Evolutionary conservation across 2,113 vertebrate species (phyloP).

Genomic region (Cyphomyrus plagiostoma): DNA sequence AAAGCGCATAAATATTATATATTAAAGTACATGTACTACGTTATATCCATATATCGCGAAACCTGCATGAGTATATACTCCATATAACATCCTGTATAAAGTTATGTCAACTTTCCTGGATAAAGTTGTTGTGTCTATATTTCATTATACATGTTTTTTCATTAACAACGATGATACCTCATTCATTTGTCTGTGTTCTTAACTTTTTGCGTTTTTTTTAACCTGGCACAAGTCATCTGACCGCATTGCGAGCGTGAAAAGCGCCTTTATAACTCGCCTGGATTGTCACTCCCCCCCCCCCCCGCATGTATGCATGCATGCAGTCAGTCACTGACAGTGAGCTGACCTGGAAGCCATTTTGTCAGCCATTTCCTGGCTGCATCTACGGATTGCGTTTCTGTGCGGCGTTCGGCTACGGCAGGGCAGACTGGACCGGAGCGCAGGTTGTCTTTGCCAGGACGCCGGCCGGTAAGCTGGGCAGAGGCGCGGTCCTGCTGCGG

Average conservation of each 20-base stretch:
- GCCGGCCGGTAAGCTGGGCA: background rate
- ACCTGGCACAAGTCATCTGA: background rate
- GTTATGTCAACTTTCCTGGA: background rate
- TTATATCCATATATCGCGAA: background rate
- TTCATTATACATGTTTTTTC: background rate
- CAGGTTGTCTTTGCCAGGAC: background rate
- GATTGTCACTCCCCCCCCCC: background rate
- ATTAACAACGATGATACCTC: background rate
- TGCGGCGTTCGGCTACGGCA: constrained; percentile 48
- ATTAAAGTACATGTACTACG: background rate
- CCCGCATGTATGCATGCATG: background rate
- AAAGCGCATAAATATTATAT: background rate
- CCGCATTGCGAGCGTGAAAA: background rate
- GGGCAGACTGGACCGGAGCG: background rate
- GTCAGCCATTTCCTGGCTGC: constrained; percentile 72
- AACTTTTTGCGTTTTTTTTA: background rate
- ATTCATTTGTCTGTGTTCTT: background rate
- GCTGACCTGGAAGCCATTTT: constrained; percentile 82
- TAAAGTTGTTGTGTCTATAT: background rate
- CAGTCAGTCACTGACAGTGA: constrained; percentile 40
- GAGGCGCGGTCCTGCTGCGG: background rate
- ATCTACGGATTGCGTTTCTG: constrained; percentile 50
- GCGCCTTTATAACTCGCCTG: background rate
- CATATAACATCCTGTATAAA: background rate
- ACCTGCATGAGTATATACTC: background rate